Base-by-base conservation (phyloP, 2,888 invertebrate species). In the Barypeithes pellucidus region DNA sequence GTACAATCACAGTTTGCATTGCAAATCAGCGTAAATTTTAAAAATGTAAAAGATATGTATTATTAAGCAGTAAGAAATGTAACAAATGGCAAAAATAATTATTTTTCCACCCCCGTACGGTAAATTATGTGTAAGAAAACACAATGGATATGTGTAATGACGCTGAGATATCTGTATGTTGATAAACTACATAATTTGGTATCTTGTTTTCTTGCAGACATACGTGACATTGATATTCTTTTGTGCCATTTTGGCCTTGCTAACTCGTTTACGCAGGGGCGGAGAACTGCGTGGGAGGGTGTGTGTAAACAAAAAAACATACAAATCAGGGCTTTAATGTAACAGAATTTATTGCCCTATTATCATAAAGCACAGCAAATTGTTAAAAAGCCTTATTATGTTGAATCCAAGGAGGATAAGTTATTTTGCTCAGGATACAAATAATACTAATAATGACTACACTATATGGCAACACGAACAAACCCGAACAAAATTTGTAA, bases 191-290 rank as follows among this genome's bases (percentile, higher is more conserved):
- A 66, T 65, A 54, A 73, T 62, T 74, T 71, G 67, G 66, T 74
- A 74, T 74, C 70, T 74, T 74, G 74, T 71, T 74, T 65, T 70
- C 45, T 36, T 61, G 60, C 67, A 71, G 71, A 74, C 67, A 62
- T 45, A 74, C 63, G 66, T 65, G 74, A 71, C 74, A 74, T 63
- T 74, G 74, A 71, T 74, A 74, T 74, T 74, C 74, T 71, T 74
- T 74, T 74, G 74, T 74, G 67, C 36, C 61, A 74, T 61, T 74
- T 74, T 74, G 50, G 63, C 71, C 62, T 71, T 67, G 67, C 66
- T 33, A 74, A 71, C 74, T 74, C 66, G 74, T 74, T 74, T 61
- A 43, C 62, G 62, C 62, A 74, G 69, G 65, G 74, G 74, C 74
- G 74, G 67, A 54, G 67, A 45, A 43, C 33, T 33, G 62, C 29